Percentiles rank a stretch among this genome's conserved stretches.
These are phyloP conservation scores for Podarcis cretensis DNA, from an alignment of 2,113 vertebrate genomes.

Conservation along the genomic window DNA sequence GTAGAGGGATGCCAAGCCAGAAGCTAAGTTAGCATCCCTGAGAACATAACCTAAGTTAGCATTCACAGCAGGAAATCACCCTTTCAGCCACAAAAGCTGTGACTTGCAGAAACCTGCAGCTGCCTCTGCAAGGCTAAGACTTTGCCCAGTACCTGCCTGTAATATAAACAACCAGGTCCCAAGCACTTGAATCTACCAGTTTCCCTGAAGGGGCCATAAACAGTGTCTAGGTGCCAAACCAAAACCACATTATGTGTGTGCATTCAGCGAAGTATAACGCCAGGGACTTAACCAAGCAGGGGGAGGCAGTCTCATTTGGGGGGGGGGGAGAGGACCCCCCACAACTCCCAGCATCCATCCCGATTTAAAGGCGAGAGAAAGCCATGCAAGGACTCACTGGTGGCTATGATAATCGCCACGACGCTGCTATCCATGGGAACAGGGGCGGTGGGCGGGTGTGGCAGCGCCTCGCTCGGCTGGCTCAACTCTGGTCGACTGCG, in stretches of 20 bases:
- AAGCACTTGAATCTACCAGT: not conserved
- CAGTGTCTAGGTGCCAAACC: not conserved
- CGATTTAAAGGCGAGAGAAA: not conserved
- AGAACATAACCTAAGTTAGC: not conserved
- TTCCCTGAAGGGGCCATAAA: not conserved
- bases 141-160: not conserved
- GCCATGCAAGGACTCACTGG: slow-evolving; percentile 42
- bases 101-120: not conserved
- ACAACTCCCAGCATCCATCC: not conserved
- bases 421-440: slow-evolving; percentile 49
- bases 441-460: not conserved
- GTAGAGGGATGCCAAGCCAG: not conserved
- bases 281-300: not conserved
- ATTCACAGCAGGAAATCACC: not conserved
- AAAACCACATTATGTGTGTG: not conserved
- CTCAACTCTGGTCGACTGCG: slow-evolving; percentile 17
- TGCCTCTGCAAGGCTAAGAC: not conserved
- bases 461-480: slow-evolving; percentile 14
- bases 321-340: not conserved
- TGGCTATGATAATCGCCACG: slow-evolving; percentile 44
- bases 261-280: too few species aligned
- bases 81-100: not conserved
- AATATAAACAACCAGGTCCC: not conserved
- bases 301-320: not conserved
- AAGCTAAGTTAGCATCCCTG: not conserved